Evolutionary conservation across 1,140 invertebrate genomes (phyloP), one percentile per base, ranked within the genome.

Genomic region (Euschistus heros): DNA sequence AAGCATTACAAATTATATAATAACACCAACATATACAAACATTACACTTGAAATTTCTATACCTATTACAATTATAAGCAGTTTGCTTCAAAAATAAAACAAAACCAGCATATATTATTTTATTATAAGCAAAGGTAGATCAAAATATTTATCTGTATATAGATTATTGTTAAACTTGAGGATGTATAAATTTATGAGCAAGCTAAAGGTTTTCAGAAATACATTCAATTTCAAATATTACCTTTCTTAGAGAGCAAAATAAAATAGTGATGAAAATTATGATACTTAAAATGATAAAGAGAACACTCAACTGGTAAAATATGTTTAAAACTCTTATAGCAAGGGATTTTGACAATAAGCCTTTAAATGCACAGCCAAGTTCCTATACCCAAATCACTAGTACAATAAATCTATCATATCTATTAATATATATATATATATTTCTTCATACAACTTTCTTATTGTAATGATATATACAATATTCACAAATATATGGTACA

Each of bases 351-450:
- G 54, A 57, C 54, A 57, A 57, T 57, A 59, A 65, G 63, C 52
- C 54, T 65, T 57, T 57, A 66, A 61, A 64, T 66, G 64, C 64
- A 66, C 64, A 66, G 64, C 64, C 64, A 66, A 66, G 54, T 66
- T 66, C 64, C 57, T 66, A 60, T 61, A 66, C 64, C 64, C 42
- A 47, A 44, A 22, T 57, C 54, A 57, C 54, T 57, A 57, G 54
- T 24, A 57, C 54, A 57, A 57, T 57, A 24, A 24, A 57, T 14
- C 20, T 57, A 57, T 37, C 33, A 13, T 37, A 37, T 37, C 33
- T 37, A 37, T 37, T 37, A 37, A 37, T 37, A 37, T 37, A 37
- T 37, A 37, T 26, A 37, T 42, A 60, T 66, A 66, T 26, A 66
- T 20, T 20, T 66, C n/a, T 55, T 24, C 14, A 59, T 66, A 59